Conservation (phyloP, 2,113 vertebrate species). For the Pterocles gutturalis region DNA sequence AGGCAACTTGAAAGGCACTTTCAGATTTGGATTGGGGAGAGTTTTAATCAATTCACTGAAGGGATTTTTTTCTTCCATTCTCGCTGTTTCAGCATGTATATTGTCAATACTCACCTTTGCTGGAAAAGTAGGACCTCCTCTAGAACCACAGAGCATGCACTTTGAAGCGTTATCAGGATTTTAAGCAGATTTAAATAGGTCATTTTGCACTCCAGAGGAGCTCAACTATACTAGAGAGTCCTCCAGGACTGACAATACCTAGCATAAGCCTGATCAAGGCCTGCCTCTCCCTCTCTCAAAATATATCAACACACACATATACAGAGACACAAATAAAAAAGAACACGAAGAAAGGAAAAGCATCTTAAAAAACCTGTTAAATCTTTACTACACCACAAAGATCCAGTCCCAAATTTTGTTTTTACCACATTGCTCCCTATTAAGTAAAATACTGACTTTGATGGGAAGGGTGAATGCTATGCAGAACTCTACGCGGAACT, state of each 20-base stretch:
- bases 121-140: not conserved
- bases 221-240: not conserved
- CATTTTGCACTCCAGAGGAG: not conserved
- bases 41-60: not conserved
- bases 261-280: not conserved
- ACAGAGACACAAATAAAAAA: not conserved
- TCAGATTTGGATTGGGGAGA: not conserved
- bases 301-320: not conserved
- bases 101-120: not conserved
- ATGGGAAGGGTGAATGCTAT: not conserved
- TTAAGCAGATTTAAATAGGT: not conserved
- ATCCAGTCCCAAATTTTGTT: not conserved
- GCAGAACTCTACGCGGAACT: not conserved
- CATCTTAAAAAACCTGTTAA: not conserved
- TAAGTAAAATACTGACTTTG: not conserved
- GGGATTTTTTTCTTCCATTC: not conserved
- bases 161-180: not conserved
- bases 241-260: not conserved
- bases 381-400: not conserved
- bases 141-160: not conserved
- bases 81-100: not conserved
- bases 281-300: not conserved
- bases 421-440: not conserved
- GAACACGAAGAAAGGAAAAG: not conserved
- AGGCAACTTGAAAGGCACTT: not conserved